Base-by-base conservation (phyloP, 2,888 invertebrate genomes). In the Pilophorus perplexus region DNA sequence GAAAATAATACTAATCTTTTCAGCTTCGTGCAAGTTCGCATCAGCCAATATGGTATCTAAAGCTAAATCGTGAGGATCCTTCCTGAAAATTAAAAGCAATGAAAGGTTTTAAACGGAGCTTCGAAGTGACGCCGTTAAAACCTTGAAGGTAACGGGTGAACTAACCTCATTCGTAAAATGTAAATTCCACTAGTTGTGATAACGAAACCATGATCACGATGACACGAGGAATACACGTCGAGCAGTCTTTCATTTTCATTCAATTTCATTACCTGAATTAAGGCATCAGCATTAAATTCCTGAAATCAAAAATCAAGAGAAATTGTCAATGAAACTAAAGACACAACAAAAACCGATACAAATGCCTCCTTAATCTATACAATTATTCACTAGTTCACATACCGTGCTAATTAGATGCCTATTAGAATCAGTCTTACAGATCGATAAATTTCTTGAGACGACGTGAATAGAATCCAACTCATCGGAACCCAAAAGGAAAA, bases 401-500 rank as follows among this genome's bases (percentile, higher is more conserved):
- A n/a, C 71, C 52, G 68, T 68, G 55, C 67, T 71, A 16, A 69
- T 42, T 48, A 69, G 48, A 60, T 69, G 75, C 78, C 77, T 75
- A 79, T 81, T 80, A 50, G 80, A 80, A 71, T 81, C 80, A 57
- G 80, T 74, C 67, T 80, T 75, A 72, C 80, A 79, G 76, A 82
- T 83, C 16, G 84, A 82, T 60, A 83, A 76, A 69, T 80, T 80
- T 68, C 82, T 80, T 1, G 59, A 71, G 84, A 85, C 67, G 85
- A 85, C 75, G 14, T 79, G 78, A 55, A 84, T 73, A 14, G 77
- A 75, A 72, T 80, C 78, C 57, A 78, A 76, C 60, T 78, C 79
- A 33, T 75, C 74, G 73, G 83, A 81, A 48, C 83, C 79, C 48
- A 83, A 79, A 74, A 85, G 88, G 73, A 88, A 82, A 69, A 89